Evolutionary conservation across 2,113 vertebrate genomes (phyloP).

Genomic region (Periophthalmus modestus): DNA sequence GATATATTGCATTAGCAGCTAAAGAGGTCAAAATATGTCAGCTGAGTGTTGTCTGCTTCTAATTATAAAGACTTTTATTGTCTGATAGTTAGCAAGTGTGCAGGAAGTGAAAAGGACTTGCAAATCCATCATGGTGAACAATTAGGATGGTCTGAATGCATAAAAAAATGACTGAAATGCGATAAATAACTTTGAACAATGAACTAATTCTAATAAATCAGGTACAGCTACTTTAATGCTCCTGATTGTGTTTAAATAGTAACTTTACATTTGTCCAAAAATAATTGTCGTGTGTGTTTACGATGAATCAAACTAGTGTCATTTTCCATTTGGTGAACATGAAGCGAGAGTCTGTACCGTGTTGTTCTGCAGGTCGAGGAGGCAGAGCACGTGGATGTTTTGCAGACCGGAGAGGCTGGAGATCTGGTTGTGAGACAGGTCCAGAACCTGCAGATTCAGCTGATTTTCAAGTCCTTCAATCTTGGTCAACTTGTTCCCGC

Average conservation of each 20-base stretch:
- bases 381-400: conserved; percentile 77
- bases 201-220: too few relatives aligned
- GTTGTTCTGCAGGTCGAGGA: conserved; percentile 85
- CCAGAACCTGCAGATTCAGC: conserved; percentile 77
- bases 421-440: conserved; percentile 87
- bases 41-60: too few relatives aligned
- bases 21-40: too few relatives aligned
- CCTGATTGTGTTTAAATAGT: neutral
- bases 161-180: too few relatives aligned
- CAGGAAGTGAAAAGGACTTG: too few relatives aligned
- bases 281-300: neutral
- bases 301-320: neutral
- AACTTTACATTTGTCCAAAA: neutral
- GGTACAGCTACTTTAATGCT: neutral
- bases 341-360: conserved; percentile 73
- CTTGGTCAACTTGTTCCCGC: conserved; percentile 82
- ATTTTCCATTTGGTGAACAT: neutral
- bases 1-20: too few relatives aligned
- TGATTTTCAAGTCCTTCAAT: conserved; percentile 81
- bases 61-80: too few relatives aligned
- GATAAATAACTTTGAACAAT: too few relatives aligned
- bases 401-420: conserved; percentile 83
- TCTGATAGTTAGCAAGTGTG: too few relatives aligned
- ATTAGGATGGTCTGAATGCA: too few relatives aligned
- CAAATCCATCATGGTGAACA: too few relatives aligned